Evolutionary conservation across 2,113 vertebrate genomes (phyloP).

Genomic region (Onychostoma macrolepis): DNA sequence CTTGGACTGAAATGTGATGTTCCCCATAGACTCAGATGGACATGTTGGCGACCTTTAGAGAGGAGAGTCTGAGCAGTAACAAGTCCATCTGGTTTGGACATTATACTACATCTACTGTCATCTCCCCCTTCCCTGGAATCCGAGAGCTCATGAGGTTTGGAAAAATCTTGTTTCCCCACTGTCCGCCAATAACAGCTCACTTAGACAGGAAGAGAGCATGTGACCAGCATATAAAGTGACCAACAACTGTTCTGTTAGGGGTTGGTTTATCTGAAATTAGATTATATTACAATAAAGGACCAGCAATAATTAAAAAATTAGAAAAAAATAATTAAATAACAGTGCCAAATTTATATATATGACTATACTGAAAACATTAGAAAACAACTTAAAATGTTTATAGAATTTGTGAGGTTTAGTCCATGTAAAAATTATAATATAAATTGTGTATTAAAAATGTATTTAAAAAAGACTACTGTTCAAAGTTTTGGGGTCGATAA

Average conservation of each 20-base stretch:
- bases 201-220: background rate
- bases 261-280: background rate
- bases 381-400: too few species aligned
- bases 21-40: slow-evolving; percentile 83
- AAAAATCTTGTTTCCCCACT: background rate
- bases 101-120: slow-evolving; percentile 91
- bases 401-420: too few species aligned
- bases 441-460: too few species aligned
- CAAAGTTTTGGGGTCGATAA: too few species aligned
- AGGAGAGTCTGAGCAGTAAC: slow-evolving; percentile 84
- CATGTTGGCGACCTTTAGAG: slow-evolving; percentile 79
- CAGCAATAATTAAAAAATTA: too few species aligned
- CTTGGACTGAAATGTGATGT: background rate
- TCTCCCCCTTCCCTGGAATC: slow-evolving; percentile 89
- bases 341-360: too few species aligned
- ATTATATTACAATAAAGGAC: background rate
- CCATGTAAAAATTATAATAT: too few species aligned
- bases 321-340: background rate
- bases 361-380: too few species aligned
- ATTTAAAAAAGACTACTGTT: too few species aligned
- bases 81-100: slow-evolving; percentile 98
- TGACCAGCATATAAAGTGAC: background rate
- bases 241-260: background rate
- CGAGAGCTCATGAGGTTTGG: slow-evolving; percentile 86
- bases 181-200: background rate